Evolutionary conservation across 2,888 invertebrate species (phyloP).

Genomic region (Noctua comes): DNA sequence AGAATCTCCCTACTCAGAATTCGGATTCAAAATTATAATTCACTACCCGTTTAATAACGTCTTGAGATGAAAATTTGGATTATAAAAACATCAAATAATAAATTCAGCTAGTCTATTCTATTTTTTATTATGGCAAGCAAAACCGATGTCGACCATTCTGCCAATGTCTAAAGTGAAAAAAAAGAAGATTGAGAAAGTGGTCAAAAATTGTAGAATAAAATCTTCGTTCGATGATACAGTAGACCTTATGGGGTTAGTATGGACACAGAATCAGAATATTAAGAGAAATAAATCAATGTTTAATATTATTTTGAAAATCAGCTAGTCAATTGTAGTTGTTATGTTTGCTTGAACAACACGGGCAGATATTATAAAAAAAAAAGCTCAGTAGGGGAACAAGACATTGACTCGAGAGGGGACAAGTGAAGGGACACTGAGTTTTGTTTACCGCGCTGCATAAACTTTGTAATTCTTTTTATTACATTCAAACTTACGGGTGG

Average conservation of each 20-base stretch:
- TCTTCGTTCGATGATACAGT: too few relatives aligned
- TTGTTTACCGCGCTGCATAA: not conserved
- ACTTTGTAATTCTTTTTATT: not conserved
- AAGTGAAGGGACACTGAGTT: constrained; percentile 5
- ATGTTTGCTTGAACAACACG: not conserved
- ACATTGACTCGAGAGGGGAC: constrained; percentile 19
- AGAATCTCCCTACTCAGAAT: not conserved
- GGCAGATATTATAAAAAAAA: not conserved
- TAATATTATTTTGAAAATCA: not conserved
- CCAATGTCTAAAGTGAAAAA: too few relatives aligned
- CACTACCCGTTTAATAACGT: not conserved
- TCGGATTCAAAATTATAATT: not conserved
- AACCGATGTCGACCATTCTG: too few relatives aligned
- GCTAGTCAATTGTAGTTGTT: not conserved
- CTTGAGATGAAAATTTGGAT: not conserved
- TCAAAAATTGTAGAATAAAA: too few relatives aligned
- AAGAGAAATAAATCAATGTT: not conserved
- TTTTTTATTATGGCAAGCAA: too few relatives aligned
- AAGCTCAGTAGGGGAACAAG: not conserved
- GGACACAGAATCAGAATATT: not conserved
- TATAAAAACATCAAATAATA: too few relatives aligned
- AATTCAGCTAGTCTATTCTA: too few relatives aligned
- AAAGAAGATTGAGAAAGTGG: too few relatives aligned
- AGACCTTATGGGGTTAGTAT: too few relatives aligned
- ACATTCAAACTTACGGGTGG: not conserved